A percentile compares a stretch with the other conserved stretches of the same genome.
phyloP scores from a whole-genome alignment of 2,888 invertebrate species.

The Drosophila infuscata region DNA sequence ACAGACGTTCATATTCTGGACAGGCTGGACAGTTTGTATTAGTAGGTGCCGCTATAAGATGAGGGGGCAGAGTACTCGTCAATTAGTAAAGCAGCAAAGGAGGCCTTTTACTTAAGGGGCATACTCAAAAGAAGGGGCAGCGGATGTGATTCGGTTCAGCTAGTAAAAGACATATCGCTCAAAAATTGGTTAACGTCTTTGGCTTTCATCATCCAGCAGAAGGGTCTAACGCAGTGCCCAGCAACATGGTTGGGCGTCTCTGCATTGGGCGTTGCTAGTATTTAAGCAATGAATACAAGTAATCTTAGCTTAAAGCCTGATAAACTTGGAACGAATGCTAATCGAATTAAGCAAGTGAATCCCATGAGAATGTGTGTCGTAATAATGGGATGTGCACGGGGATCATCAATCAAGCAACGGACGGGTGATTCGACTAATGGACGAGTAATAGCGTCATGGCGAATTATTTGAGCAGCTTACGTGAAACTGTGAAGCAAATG shows the following conservation, averaged over 20 bases:
- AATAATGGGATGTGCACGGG: slow-evolving; percentile 16
- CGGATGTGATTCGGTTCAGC: neutral
- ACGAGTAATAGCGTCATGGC: slow-evolving; percentile 34
- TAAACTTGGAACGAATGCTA: slow-evolving; percentile 12
- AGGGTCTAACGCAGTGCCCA: neutral
- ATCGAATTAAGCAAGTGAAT: slow-evolving; percentile 13
- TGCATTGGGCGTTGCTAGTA: neutral
- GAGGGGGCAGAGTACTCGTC: neutral
- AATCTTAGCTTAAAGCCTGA: slow-evolving; percentile 17
- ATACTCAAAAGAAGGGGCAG: neutral
- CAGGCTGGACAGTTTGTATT: neutral
- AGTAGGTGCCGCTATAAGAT: neutral
- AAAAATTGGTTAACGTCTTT: neutral
- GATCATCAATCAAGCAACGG: slow-evolving; percentile 32
- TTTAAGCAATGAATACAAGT: neutral
- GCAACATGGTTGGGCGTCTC: neutral
- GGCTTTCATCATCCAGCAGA: neutral
- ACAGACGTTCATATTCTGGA: neutral
- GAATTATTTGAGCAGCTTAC: slow-evolving; percentile 13
- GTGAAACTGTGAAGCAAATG: slow-evolving; percentile 12
- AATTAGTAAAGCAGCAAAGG: neutral
- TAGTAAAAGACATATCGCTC: neutral
- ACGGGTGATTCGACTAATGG: slow-evolving; percentile 5
- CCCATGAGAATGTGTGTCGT: slow-evolving; percentile 14
- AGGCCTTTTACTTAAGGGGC: neutral